These are phyloP conservation scores for Philereme vetulata DNA, from an alignment of 2,888 invertebrate genomes.

Conservation along the genomic window DNA sequence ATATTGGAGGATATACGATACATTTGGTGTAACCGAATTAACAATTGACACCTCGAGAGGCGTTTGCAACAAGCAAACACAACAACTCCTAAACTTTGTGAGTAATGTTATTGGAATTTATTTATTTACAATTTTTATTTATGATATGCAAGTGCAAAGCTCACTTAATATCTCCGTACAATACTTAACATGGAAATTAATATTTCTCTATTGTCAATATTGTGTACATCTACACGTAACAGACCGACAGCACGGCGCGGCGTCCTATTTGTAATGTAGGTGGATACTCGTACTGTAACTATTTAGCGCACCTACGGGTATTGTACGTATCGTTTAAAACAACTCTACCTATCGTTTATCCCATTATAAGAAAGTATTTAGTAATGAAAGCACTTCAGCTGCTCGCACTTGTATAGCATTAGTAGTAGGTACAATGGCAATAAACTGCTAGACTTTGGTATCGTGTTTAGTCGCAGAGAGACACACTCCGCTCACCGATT, in stretches of 20 bases:
- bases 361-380: slow-evolving; percentile 44
- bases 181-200: slow-evolving; percentile 54
- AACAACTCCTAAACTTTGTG: slow-evolving; percentile 44
- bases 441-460: slow-evolving; percentile 81
- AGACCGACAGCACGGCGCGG: slow-evolving; percentile 51
- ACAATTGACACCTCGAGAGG: slow-evolving; percentile 28
- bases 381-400: slow-evolving; percentile 73
- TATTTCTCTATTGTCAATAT: slow-evolving; percentile 60
- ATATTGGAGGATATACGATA: slow-evolving; percentile 25
- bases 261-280: slow-evolving; percentile 55
- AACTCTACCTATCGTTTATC: slow-evolving; percentile 55
- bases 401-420: slow-evolving; percentile 82
- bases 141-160: slow-evolving; percentile 85
- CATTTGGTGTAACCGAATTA: slow-evolving; percentile 23
- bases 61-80: slow-evolving; percentile 38
- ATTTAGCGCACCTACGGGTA: slow-evolving; percentile 9
- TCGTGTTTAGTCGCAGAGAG: slow-evolving; percentile 42
- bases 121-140: slow-evolving; percentile 71
- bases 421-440: slow-evolving; percentile 70
- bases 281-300: slow-evolving; percentile 11
- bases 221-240: slow-evolving; percentile 63
- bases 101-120: slow-evolving; percentile 58
- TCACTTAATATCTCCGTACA: slow-evolving; percentile 72
- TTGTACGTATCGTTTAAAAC: slow-evolving; percentile 32
- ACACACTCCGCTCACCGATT: slow-evolving; percentile 38